phyloP scores from a whole-genome alignment of 2,888 invertebrate species.

The Trichopria drosophilae region DNA sequence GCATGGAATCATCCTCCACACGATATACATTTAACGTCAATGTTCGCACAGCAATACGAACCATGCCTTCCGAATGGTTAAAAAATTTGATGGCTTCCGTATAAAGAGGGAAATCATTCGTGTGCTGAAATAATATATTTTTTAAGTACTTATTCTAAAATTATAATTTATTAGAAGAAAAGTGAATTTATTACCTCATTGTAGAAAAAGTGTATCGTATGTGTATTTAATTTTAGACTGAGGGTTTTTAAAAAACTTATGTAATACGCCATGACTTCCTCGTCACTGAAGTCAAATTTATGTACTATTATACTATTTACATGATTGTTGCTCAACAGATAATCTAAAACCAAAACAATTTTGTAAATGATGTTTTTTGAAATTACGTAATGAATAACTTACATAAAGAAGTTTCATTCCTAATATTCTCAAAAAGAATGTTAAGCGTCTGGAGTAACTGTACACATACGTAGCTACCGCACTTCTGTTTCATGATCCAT shows the following conservation, averaged over 20 bases:
- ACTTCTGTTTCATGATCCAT: constrained; percentile 95
- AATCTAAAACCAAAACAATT: constrained; percentile 73
- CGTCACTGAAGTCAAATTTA: constrained; percentile 99
- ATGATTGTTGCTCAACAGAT: constrained; percentile 97
- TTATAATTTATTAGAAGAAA: constrained; percentile 11
- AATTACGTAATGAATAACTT: constrained; percentile 60
- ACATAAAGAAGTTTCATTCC: constrained; percentile 99
- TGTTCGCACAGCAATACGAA: constrained; percentile 96
- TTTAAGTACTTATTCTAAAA: constrained; percentile 5
- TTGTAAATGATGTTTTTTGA: constrained; percentile 13
- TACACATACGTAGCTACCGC: constrained; percentile 96
- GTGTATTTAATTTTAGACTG: constrained; percentile 94
- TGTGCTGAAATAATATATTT: constrained; percentile 69
- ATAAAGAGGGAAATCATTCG: constrained; percentile 98
- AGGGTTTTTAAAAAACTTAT: constrained; percentile 98
- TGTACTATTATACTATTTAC: constrained; percentile 99
- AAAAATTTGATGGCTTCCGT: constrained; percentile 99
- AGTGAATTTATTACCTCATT: constrained; percentile 76
- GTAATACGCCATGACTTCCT: constrained; percentile 99
- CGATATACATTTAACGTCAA: constrained; percentile 95
- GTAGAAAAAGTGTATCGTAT: constrained; percentile 99
- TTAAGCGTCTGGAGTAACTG: constrained; percentile 97
- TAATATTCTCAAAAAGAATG: constrained; percentile 98
- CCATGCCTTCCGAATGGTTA: constrained; percentile 99
- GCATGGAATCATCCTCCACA: constrained; percentile 93